Conservation (phyloP, 2,797 vertebrate genomes). For the Lepus townsendii region DNA sequence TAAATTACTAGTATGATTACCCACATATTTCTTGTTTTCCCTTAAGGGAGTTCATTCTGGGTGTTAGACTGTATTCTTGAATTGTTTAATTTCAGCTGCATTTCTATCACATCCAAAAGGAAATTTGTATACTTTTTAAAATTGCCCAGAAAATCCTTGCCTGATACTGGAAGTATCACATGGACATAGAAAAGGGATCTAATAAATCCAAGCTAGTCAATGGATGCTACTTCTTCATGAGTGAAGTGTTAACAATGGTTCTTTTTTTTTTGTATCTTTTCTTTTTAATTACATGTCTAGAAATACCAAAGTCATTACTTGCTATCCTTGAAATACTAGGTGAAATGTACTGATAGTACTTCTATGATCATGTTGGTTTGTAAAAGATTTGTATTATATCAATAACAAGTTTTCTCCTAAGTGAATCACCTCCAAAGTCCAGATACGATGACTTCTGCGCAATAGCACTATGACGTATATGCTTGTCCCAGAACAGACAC, state of each 20-base stretch:
- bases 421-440: background rate
- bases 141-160: background rate
- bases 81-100: background rate
- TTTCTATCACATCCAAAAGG: slow-evolving; percentile 18
- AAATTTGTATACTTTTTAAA: slow-evolving; percentile 6
- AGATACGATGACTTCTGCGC: background rate
- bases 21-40: slow-evolving; percentile 23
- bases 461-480: background rate
- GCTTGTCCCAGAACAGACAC: background rate
- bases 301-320: background rate
- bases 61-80: slow-evolving; percentile 8
- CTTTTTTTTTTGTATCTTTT: background rate
- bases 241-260: background rate
- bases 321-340: background rate
- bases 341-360: background rate
- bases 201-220: background rate
- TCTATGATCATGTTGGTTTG: background rate
- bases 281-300: slow-evolving; percentile 37
- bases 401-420: background rate
- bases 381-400: background rate
- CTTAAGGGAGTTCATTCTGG: background rate
- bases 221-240: background rate
- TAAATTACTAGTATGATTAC: slow-evolving; percentile 60
- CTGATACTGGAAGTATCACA: background rate
- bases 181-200: background rate